Base-by-base conservation (phyloP, 2,113 vertebrate species). In the Ochotona princeps region DNA sequence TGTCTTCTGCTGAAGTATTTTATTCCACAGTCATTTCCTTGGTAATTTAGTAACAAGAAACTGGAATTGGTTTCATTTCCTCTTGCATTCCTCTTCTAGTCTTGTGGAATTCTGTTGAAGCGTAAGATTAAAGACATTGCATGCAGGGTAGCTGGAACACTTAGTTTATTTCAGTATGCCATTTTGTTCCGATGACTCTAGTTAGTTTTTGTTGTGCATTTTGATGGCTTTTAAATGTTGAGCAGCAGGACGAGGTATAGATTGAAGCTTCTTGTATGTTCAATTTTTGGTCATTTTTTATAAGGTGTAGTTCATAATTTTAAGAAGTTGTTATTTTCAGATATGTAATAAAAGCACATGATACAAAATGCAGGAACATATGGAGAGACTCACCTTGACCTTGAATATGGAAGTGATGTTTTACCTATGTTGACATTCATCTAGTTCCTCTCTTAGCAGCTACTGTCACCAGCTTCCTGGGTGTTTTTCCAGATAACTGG, bases 21-120 rank as follows among this genome's bases (percentile, higher is more conserved):
- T 93, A 92, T 97, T 94, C 93, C 93, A 96, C 79, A 89, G 94
- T 57, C 96, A 97, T 97, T 97, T 28, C 85, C 89, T 97, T 91
- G 18, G 79, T 86, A 93, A 44, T 81, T 91, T 38, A 30, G 30
- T 82, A 93, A 32, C 61, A 96, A 78, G 84, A 81, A 17, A 78
- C 66, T 82, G 81, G 4, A 75, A 21, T 79, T 93, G 51, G 44
- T 93, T 98, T 97, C 9, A 97, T 98, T 98, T 98, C 97, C 97
- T 97, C 92, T 75, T 81, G 87, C 95, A 95, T 97, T 97, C 93
- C 92, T 97, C 86, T 92, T 94, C 69, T 80, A 60, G 76, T 79
- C 80, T 15, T 25, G 32, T 32, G n/a, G 44, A 32, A 32, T 44
- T 21, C 49, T 91, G 18, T 83, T 80, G 47, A 74, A 87, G 70